phyloP scores from a whole-genome alignment of 2,888 invertebrate species.

The Thymelicus lineola region DNA sequence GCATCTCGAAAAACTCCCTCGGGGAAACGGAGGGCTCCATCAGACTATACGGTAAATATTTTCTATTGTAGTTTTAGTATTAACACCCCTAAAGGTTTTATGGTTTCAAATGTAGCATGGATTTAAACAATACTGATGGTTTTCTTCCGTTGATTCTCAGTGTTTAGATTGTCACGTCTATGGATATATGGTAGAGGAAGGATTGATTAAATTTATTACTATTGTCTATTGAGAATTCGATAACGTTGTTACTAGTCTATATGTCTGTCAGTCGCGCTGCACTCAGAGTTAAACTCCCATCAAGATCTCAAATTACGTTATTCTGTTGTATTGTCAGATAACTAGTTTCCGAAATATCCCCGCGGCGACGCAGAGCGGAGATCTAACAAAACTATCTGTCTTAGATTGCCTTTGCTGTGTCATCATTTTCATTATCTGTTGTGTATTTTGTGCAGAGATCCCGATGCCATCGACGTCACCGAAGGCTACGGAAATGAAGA shows the following conservation, averaged over 20 bases:
- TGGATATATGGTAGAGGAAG: too few species aligned
- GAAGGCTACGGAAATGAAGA: conserved; percentile 92
- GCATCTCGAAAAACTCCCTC: conserved; percentile 96
- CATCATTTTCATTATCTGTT: conserved; percentile 13
- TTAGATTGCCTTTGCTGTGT: neutral
- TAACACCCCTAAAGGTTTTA: neutral
- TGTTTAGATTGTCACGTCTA: too few species aligned
- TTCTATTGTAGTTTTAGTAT: neutral
- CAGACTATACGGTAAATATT: conserved; percentile 91
- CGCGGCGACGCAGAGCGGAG: neutral
- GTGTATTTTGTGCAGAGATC: conserved; percentile 87
- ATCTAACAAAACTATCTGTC: conserved; percentile 7
- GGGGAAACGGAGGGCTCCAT: conserved; percentile 97
- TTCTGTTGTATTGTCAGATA: conserved; percentile 23
- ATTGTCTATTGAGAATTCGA: neutral
- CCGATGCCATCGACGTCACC: conserved; percentile 94
- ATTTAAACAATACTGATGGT: neutral
- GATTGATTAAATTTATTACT: too few species aligned
- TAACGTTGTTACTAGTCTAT: conserved; percentile 3
- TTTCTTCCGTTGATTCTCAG: neutral
- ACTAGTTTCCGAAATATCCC: conserved; percentile 26
- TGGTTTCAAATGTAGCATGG: neutral
- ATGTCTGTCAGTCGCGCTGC: neutral
- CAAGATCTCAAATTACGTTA: conserved; percentile 24
- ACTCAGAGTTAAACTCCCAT: conserved; percentile 14